Base-by-base conservation (phyloP, 2,888 invertebrate genomes). In the Trissolcus japonicus region DNA sequence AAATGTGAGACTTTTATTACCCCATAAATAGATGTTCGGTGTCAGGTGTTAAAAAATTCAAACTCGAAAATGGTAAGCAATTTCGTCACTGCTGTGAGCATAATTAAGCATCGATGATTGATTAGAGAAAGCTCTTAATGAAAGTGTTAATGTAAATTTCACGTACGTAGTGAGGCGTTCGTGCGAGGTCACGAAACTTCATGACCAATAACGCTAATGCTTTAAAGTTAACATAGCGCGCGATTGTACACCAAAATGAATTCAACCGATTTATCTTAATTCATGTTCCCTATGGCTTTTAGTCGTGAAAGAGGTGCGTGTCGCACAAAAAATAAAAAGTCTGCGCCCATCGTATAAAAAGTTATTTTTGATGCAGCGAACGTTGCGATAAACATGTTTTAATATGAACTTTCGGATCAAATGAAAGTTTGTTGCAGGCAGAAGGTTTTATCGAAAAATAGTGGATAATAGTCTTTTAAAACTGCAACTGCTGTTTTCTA, bases 101-200 rank as follows among this genome's bases (percentile, higher is more conserved):
- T 66, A 59, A 73, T 72, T 65, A 55, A 53, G 40, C 55, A 60
- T 55, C 54, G 55, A 65, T 65, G 69, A 75, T 63, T 68, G 63
- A 75, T 75, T 19, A 35, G 11, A 35, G 60, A 48, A 60, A 50
- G 16, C 55, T 62, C 60, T 59, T 65, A 69, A 75, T 75, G 68
- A 75, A 63, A 75, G 48, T 75, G 63, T 75, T 75, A 65, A 75
- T 69, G 75, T 57, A 50, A 69, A 59, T 75, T 75, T 75, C 55
- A 40, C 75, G 63, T 75, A 54, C 25, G 11, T 9, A 41, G 51
- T 62, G 48, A 59, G 35, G 16, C 50, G 54, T 55, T 54, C 63
- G 54, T 25, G 29, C 59, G 59, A 54, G 68, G 63, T 75, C 54
- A 67, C 68, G 57, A 68, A 53, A 62, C 75, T 66, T 59, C 29